These are phyloP conservation scores for Epinephelus moara DNA, from an alignment of 2,113 vertebrate genomes.

Conservation along the genomic window DNA sequence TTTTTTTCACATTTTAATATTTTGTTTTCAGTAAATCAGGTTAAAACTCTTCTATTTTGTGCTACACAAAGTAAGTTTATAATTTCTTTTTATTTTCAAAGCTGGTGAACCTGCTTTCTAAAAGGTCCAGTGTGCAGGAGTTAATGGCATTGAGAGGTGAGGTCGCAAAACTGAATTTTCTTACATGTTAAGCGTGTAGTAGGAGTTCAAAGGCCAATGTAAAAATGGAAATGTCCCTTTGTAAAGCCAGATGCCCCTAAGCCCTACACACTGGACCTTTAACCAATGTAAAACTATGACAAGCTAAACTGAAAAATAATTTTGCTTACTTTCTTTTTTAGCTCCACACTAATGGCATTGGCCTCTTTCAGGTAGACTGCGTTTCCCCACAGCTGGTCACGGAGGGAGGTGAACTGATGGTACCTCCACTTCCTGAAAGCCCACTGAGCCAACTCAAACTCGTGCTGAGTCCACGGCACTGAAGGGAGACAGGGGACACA, in stretches of 20 bases:
- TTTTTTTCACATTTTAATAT: background rate
- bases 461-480: slow-evolving; percentile 97
- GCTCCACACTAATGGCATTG: slow-evolving; percentile 97
- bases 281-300: background rate
- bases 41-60: background rate
- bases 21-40: background rate
- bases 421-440: slow-evolving; percentile 98
- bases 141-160: no score
- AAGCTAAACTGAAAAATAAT: background rate
- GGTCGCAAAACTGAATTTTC: no score
- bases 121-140: no score
- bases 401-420: slow-evolving; percentile 97
- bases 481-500: slow-evolving; percentile 2
- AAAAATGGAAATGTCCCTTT: no score
- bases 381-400: slow-evolving; percentile 97
- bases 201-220: no score
- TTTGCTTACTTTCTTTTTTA: slow-evolving; percentile 96
- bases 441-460: slow-evolving; percentile 96
- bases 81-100: background rate
- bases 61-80: background rate
- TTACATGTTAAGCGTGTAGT: no score
- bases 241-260: no score
- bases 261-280: background rate
- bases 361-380: slow-evolving; percentile 98
- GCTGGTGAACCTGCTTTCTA: background rate